A percentile compares a stretch with the other conserved stretches of the same genome.
Evolutionary conservation across 2,888 invertebrate species (phyloP).

Genomic region (Octonoba sinensis): DNA sequence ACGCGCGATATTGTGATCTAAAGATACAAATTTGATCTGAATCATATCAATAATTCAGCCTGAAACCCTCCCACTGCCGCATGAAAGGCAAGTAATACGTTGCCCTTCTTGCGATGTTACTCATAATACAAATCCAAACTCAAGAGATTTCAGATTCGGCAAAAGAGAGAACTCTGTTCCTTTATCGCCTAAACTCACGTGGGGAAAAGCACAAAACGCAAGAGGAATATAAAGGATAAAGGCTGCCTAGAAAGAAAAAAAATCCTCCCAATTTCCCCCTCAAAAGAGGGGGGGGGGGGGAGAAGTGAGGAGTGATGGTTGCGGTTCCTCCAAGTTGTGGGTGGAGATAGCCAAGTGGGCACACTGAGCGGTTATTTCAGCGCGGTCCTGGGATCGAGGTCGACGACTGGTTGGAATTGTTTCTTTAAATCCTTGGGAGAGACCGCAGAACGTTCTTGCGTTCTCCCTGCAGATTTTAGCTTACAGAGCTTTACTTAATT

Average conservation of each 20-base stretch:
- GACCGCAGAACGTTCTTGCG: no score
- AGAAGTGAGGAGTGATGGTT: background rate
- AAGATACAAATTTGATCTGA: no score
- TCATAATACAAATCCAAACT: no score
- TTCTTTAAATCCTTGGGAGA: conserved; percentile 12
- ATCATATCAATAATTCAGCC: no score
- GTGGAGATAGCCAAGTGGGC: conserved; percentile 58
- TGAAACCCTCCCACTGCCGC: no score
- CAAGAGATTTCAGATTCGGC: no score
- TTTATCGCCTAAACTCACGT: conserved; percentile 15
- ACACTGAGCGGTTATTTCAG: conserved; percentile 41
- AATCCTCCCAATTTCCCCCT: background rate
- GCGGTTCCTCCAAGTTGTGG: conserved; percentile 41
- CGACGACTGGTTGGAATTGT: conserved; percentile 48
- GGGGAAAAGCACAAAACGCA: conserved; percentile 10
- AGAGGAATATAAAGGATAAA: conserved; percentile 34
- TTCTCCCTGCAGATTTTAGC: no score
- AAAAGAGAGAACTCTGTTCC: no score
- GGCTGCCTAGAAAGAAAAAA: conserved; percentile 20
- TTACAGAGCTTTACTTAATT: no score
- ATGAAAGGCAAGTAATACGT: no score
- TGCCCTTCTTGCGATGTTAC: no score
- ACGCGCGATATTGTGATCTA: no score
- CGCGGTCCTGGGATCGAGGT: conserved; percentile 42
- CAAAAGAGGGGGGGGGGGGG: conserved; percentile 3